Evolutionary conservation across 2,113 vertebrate species (phyloP).

Genomic region (Phyllopteryx taeniolatus): DNA sequence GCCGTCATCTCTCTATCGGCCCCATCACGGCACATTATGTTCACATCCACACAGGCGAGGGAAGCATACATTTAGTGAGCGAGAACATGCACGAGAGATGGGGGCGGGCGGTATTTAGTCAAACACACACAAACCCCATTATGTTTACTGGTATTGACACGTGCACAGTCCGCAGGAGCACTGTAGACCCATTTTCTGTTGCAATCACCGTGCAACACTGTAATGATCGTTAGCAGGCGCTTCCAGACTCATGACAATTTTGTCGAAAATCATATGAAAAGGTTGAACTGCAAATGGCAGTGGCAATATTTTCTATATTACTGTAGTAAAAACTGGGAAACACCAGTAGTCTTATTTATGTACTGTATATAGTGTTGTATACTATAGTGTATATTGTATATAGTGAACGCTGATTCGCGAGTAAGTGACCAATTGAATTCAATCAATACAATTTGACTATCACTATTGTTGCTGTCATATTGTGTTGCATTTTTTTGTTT

Average conservation of each 20-base stretch:
- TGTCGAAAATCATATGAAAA: not conserved
- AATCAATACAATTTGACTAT: too few relatives aligned
- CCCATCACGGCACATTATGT: slow-evolving; percentile 51
- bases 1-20: slow-evolving; percentile 40
- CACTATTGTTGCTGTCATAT: too few relatives aligned
- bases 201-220: not conserved
- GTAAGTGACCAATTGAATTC: too few relatives aligned
- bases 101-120: slow-evolving; percentile 21
- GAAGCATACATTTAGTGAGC: slow-evolving; percentile 27
- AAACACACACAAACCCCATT: not conserved
- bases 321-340: too few relatives aligned
- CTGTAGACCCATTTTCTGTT: not conserved
- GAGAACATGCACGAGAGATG: not conserved
- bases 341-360: too few relatives aligned
- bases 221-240: not conserved
- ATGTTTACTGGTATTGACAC: not conserved
- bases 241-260: not conserved
- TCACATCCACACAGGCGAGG: slow-evolving; percentile 14
- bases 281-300: not conserved
- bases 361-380: too few relatives aligned
- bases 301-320: not conserved
- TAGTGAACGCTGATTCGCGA: too few relatives aligned
- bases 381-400: too few relatives aligned
- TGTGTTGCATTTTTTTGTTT: too few relatives aligned
- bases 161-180: not conserved